Conservation (phyloP, 2,888 invertebrate species). For the Trichopria drosophilae region DNA sequence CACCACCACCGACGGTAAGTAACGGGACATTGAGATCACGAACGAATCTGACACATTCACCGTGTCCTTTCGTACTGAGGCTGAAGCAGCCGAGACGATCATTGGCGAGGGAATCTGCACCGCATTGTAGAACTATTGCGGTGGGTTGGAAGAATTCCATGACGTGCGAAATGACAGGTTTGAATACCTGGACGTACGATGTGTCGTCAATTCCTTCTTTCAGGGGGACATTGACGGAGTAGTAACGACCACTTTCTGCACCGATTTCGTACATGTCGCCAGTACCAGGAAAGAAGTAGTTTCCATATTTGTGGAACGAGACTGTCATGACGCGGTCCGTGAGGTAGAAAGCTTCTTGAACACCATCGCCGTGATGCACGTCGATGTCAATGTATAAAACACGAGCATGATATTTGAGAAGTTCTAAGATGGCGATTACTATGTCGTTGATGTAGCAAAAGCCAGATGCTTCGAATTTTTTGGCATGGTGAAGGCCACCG, state of each 20-base stretch:
- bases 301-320: slow-evolving; percentile 98
- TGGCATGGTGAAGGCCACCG: slow-evolving; percentile 98
- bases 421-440: slow-evolving; percentile 93
- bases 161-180: slow-evolving; percentile 89
- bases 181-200: slow-evolving; percentile 90
- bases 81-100: slow-evolving; percentile 97
- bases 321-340: slow-evolving; percentile 99
- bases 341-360: slow-evolving; percentile 96
- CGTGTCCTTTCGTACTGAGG: slow-evolving; percentile 91
- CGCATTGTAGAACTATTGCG: slow-evolving; percentile 96
- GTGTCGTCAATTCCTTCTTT: slow-evolving; percentile 97
- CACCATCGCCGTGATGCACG: slow-evolving; percentile 96
- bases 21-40: slow-evolving; percentile 90
- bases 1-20: slow-evolving; percentile 81
- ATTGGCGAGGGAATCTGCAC: slow-evolving; percentile 95
- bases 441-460: slow-evolving; percentile 99
- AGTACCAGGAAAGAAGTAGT: slow-evolving; percentile 97
- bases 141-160: slow-evolving; percentile 97
- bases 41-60: slow-evolving; percentile 97
- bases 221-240: slow-evolving; percentile 96
- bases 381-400: slow-evolving; percentile 99
- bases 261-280: slow-evolving; percentile 99
- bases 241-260: slow-evolving; percentile 92
- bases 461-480: slow-evolving; percentile 98
- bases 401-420: slow-evolving; percentile 89